Evolutionary conservation across 2,113 vertebrate species (phyloP), one percentile per base, ranked within the genome.

Genomic region (Mastomys coucha): DNA sequence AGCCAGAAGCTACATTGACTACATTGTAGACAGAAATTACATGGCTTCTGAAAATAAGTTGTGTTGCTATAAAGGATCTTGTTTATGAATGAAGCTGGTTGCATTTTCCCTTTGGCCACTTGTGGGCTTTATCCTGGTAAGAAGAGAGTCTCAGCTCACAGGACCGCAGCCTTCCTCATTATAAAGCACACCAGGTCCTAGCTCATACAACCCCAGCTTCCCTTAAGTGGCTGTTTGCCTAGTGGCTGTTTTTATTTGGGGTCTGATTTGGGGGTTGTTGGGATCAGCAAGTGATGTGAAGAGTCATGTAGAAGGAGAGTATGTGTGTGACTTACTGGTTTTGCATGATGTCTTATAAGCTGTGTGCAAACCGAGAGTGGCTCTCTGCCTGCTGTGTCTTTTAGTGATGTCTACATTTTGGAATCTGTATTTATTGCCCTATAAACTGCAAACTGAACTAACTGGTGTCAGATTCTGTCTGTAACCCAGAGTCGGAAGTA

Each of bases 31-130:
- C 31, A 92, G 87, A 94, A 93, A 89, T 89, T 89, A 89, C 26
- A 67, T 69, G 88, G 70, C 17, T 92, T 95, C 93, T 77, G 82
- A 87, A 94, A 91, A 93, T 53, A 87, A 92, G 72, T 91, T 65
- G 20, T 89, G 45, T 53, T 88, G 36, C 14, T 89, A 5, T 89
- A 86, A 73, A 77, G 60, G 49, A 67, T 87, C 72, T 93, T 94
- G 60, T 77, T n/a, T 60, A 73, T 72, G 88, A 90, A 81, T 96
- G 9, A 7, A 93, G 53, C 19, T 75, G 82, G 82, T 75, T 77
- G 0, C 2, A 26, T 85, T 88, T 84, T 92, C 17, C 76, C 80
- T 86, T 91, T 76, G 86, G 51, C 70, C 42, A 14, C 10, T 65
- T n/a, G 17, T 87, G 88, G 85, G 51, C 26, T 94, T 93, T 76